phyloP scores from a whole-genome alignment of 1,140 invertebrate species.

The Calephelis virginiensis region DNA sequence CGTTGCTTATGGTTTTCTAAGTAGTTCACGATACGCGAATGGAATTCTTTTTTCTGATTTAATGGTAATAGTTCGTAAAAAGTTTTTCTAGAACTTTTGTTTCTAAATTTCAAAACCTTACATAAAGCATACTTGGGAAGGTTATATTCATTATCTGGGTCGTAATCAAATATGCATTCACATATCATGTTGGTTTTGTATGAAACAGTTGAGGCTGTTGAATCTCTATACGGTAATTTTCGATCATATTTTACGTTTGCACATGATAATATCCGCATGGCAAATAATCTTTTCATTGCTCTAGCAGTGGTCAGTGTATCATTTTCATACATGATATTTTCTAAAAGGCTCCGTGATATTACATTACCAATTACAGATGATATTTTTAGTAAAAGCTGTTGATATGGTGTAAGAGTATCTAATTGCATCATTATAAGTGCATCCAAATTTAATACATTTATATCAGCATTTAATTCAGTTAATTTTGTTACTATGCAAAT shows the following conservation, averaged over 20 bases:
- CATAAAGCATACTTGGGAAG: conserved; percentile 78
- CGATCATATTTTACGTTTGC: conserved; percentile 49
- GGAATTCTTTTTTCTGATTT: conserved; percentile 78
- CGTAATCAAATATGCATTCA: conserved; percentile 65
- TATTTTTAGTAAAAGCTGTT: conserved; percentile 77
- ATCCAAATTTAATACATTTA: conserved; percentile 64
- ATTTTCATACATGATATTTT: conserved; percentile 75
- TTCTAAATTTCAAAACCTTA: conserved; percentile 74
- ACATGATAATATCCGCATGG: conserved; percentile 57
- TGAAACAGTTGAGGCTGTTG: conserved; percentile 34
- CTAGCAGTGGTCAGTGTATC: conserved; percentile 59
- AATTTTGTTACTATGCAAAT: conserved; percentile 58
- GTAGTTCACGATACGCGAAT: conserved; percentile 69
- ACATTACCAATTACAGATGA: conserved; percentile 75
- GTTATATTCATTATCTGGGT: conserved; percentile 41
- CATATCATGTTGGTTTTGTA: conserved; percentile 41
- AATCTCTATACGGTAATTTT: conserved; percentile 33
- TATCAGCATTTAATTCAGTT: conserved; percentile 55
- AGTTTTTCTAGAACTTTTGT: conserved; percentile 63
- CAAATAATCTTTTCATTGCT: conserved; percentile 67
- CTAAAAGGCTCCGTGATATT: conserved; percentile 69
- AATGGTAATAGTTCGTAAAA: conserved; percentile 75
- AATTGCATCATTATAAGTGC: conserved; percentile 77
- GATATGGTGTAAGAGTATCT: conserved; percentile 74
- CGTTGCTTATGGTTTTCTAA: conserved; percentile 71